Evolutionary conservation across 2,888 invertebrate species (phyloP), one percentile per base, ranked within the genome.

Genomic region (Hoplodrina blanda): DNA sequence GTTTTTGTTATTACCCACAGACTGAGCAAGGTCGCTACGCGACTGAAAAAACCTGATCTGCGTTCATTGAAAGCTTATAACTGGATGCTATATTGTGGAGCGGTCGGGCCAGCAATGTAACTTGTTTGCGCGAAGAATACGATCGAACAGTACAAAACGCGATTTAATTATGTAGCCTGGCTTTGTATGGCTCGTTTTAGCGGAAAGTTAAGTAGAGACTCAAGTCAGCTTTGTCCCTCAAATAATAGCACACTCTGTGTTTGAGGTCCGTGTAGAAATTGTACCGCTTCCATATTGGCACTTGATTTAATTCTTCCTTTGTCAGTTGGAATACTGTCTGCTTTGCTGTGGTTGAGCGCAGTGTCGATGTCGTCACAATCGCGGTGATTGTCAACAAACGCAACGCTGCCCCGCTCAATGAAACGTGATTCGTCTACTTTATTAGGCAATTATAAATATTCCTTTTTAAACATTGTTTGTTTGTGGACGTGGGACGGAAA

Each of bases 301-400:
- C 53, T 80, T 63, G 85, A 86, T 90, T 88, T 89, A 90, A 71
- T 76, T 81, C 44, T 81, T 76, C 46, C 37, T 72, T 71, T 67
- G 72, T 66, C 53, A 60, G 78, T 81, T 72, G 81, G 61, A 52
- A 69, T 69, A 91, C 90, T 90, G 90, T 83, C 87, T 88, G 82
- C 83, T 80, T 80, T 69, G 44, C 62, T 65, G 73, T 60, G 70
- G 56, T 55, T 50, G 54, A 33, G 63, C 63, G 62, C 59, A 63
- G 85, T 90, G 91, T 90, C 91, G 92, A 85, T 90, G 91, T 90
- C 91, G 92, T 91, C 91, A 92, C 85, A 84, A 62, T 54, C 83
- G 76, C 80, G 69, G 83, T 78, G 86, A 90, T 89, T 90, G 92
- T 91, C 91, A 91, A 92, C 89, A 90, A 85, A 88, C 85, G 84